A percentile compares a stretch with the other conserved stretches of the same genome.
Evolutionary conservation across 2,113 vertebrate species (phyloP).

Genomic region (Tympanuchus pallidicinctus): DNA sequence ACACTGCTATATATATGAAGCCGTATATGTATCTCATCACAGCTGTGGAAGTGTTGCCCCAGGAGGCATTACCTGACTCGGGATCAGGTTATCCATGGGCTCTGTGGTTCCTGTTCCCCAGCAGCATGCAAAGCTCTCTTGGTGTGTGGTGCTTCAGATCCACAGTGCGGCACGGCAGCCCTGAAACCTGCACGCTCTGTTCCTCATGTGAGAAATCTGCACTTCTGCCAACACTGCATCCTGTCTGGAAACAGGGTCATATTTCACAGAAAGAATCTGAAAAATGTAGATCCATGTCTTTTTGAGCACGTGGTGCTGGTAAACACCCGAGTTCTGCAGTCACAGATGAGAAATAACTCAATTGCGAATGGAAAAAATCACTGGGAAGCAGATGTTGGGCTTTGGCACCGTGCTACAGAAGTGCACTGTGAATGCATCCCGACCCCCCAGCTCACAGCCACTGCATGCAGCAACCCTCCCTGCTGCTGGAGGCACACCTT

Average conservation of each 20-base stretch:
- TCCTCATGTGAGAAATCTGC: background rate
- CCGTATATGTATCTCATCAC: rapidly evolving
- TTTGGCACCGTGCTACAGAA: rapidly evolving
- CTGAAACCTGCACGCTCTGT: rapidly evolving
- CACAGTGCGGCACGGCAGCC: background rate
- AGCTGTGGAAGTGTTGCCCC: background rate
- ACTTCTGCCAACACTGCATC: background rate
- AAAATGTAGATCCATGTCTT: background rate
- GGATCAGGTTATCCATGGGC: background rate
- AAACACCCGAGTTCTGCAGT: background rate
- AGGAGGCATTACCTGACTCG: background rate
- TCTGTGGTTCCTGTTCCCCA: rapidly evolving
- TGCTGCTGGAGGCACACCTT: background rate
- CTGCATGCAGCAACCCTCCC: rapidly evolving
- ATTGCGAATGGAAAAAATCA: rapidly evolving
- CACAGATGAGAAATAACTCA: background rate
- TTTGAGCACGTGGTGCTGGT: background rate
- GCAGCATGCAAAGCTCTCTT: background rate
- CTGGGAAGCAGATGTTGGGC: background rate
- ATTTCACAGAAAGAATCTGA: background rate
- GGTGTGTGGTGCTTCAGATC: rapidly evolving
- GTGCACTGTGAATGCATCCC: rapidly evolving
- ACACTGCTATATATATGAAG: rapidly evolving
- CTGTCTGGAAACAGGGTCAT: background rate
- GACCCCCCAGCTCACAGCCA: background rate